A percentile compares a stretch with the other conserved stretches of the same genome.
phyloP scores from a whole-genome alignment of 2,797 vertebrate genomes.

The Ibycter americanus region DNA sequence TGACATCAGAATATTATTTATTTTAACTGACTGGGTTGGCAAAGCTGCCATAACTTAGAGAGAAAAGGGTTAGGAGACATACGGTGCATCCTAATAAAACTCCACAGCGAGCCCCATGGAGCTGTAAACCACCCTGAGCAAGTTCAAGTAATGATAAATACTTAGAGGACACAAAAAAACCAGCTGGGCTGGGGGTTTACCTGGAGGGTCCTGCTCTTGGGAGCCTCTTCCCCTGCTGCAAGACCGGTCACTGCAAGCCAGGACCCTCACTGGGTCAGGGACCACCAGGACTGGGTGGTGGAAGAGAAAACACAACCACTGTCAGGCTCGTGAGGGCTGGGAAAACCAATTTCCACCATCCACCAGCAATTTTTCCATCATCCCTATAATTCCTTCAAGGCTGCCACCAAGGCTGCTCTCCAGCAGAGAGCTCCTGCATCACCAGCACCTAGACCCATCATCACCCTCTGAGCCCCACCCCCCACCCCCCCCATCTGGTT shows the following conservation, averaged over 20 bases:
- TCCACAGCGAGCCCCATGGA: neutral
- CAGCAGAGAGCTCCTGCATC: neutral
- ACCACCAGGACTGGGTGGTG: neutral
- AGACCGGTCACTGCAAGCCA: accelerated
- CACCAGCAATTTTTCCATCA: neutral
- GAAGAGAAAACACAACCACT: neutral
- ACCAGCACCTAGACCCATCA: accelerated
- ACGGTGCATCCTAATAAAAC: neutral
- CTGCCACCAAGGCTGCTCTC: neutral
- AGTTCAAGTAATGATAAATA: neutral
- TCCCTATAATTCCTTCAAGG: neutral
- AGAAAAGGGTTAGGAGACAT: neutral
- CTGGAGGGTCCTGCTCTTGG: neutral
- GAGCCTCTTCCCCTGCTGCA: neutral
- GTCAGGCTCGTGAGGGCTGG: accelerated
- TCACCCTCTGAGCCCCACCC: neutral
- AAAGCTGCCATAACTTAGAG: neutral
- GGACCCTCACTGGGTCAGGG: neutral
- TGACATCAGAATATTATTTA: neutral
- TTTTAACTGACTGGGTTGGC: accelerated
- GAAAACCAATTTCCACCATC: neutral
- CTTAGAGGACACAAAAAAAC: neutral
- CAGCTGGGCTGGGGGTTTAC: neutral
- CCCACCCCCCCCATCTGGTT: neutral
- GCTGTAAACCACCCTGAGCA: neutral